These are phyloP conservation scores for Protaetia brevitarsis DNA, from an alignment of 1,140 invertebrate genomes.

Conservation along the genomic window DNA sequence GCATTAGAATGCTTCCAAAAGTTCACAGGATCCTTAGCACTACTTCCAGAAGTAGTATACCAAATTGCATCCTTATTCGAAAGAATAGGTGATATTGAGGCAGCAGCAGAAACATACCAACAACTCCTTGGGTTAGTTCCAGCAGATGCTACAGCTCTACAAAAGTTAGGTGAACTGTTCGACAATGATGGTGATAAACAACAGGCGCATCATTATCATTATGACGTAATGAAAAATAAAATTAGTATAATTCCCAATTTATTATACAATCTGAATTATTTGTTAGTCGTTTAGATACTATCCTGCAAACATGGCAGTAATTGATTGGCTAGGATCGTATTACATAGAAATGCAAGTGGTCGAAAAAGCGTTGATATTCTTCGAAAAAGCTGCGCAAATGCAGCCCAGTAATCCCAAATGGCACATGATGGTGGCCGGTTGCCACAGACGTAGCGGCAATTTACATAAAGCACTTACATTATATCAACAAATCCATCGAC, in stretches of 20 bases:
- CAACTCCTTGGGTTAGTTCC: slow-evolving; percentile 81
- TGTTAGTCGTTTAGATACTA: slow-evolving; percentile 82
- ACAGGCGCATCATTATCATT: slow-evolving; percentile 89
- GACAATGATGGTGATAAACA: slow-evolving; percentile 85
- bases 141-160: slow-evolving; percentile 77
- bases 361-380: slow-evolving; percentile 86
- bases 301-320: slow-evolving; percentile 84
- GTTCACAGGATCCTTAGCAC: slow-evolving; percentile 50
- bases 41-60: slow-evolving; percentile 78
- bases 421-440: slow-evolving; percentile 80
- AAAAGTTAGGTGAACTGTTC: slow-evolving; percentile 81
- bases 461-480: slow-evolving; percentile 78
- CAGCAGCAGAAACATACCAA: slow-evolving; percentile 79
- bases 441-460: slow-evolving; percentile 77
- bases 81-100: slow-evolving; percentile 68
- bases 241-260: not conserved
- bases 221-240: slow-evolving; percentile 63
- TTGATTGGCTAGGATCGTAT: slow-evolving; percentile 90
- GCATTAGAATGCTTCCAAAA: slow-evolving; percentile 80
- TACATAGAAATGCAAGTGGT: slow-evolving; percentile 84
- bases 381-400: slow-evolving; percentile 83
- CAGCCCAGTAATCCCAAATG: slow-evolving; percentile 83
- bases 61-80: slow-evolving; percentile 84
- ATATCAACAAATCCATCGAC: slow-evolving; percentile 73
- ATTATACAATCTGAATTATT: too few relatives aligned